phyloP scores from a whole-genome alignment of 2,797 vertebrate genomes.

The Perodicticus potto region DNA sequence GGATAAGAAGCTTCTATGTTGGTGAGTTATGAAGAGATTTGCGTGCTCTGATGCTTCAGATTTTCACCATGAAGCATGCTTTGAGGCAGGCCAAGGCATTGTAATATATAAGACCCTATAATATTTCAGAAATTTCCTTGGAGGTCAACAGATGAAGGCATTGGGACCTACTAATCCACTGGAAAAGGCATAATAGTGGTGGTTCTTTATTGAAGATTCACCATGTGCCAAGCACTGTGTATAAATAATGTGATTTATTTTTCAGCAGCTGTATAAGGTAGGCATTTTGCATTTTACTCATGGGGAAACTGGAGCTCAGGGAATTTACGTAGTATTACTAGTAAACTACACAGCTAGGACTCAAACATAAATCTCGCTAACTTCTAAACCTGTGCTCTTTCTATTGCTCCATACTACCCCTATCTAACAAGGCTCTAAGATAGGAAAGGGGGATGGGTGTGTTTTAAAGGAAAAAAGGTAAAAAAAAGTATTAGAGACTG shows the following conservation, averaged over 20 bases:
- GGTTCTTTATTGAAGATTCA: neutral
- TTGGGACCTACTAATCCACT: neutral
- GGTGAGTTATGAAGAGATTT: neutral
- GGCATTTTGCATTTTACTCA: slow-evolving; percentile 9
- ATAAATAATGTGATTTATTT: slow-evolving; percentile 37
- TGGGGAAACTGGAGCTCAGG: neutral
- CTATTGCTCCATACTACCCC: neutral
- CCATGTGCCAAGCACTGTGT: neutral
- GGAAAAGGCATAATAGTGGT: neutral
- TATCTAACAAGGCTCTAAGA: neutral
- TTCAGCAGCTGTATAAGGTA: neutral
- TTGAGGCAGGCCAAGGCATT: neutral
- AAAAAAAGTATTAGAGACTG: neutral
- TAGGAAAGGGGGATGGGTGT: neutral
- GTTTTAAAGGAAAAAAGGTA: neutral
- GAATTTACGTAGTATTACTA: neutral
- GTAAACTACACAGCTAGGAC: neutral
- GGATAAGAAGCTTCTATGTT: neutral
- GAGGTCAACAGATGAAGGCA: neutral
- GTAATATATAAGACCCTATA: neutral
- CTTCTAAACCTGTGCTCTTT: neutral
- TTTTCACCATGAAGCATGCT: neutral
- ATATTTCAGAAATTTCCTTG: neutral
- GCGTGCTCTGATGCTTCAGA: neutral
- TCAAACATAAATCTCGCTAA: neutral